phyloP scores from a whole-genome alignment of 2,888 invertebrate species.

The Melinopterus prodromus region DNA sequence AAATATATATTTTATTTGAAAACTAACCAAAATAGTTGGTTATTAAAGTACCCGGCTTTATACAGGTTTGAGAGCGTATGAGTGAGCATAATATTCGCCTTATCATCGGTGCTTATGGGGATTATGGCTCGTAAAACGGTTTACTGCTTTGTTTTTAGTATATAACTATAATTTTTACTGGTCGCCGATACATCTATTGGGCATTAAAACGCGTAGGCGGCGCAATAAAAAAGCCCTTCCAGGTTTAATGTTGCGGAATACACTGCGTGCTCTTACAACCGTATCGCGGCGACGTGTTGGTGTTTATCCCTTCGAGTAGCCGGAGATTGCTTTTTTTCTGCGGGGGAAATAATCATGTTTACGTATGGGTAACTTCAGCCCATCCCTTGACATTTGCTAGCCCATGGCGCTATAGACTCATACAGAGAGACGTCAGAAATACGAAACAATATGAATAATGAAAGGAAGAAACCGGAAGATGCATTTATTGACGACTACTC shows the following conservation, averaged over 20 bases:
- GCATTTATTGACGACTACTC: too few species aligned
- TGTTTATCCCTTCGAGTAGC: constrained; percentile 4
- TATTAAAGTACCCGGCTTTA: background rate
- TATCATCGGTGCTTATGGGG: background rate
- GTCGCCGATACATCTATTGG: constrained; percentile 16
- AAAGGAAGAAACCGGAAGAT: too few species aligned
- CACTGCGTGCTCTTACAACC: background rate
- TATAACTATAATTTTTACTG: constrained; percentile 24
- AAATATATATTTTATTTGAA: too few species aligned
- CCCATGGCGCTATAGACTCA: background rate
- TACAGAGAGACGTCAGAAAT: background rate
- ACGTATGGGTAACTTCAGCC: background rate
- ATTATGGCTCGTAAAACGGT: constrained; percentile 31
- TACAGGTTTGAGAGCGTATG: background rate
- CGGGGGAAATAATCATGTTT: background rate
- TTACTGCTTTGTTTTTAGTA: constrained; percentile 34
- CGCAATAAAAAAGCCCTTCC: background rate
- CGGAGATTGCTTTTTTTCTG: background rate
- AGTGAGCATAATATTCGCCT: constrained; percentile 4
- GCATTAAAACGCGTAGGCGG: background rate
- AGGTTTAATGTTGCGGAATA: constrained; percentile 4
- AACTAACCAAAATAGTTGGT: background rate
- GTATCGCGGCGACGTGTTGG: background rate
- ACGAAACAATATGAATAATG: background rate
- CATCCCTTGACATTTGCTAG: background rate